phyloP scores from a whole-genome alignment of 2,888 invertebrate species.

The Vannuccia rotundouncinata region DNA sequence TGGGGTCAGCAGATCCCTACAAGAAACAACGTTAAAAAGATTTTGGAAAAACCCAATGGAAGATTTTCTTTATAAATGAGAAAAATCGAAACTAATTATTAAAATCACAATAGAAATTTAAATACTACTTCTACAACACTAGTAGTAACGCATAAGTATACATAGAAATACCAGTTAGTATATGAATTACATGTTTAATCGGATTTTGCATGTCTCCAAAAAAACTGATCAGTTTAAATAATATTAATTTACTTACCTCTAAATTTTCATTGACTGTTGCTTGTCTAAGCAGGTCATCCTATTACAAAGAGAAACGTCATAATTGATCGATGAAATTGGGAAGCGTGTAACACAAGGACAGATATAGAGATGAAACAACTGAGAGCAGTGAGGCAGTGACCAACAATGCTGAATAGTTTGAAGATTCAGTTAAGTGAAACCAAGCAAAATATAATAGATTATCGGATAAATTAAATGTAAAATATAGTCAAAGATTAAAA shows the following conservation, averaged over 20 bases:
- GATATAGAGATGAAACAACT: background rate
- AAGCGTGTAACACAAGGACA: background rate
- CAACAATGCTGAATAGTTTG: background rate
- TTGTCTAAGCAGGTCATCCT: background rate
- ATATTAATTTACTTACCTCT: background rate
- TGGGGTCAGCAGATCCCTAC: too few species aligned
- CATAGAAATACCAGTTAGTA: background rate
- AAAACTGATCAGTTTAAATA: too few species aligned
- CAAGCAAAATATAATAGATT: background rate
- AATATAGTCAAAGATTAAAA: too few species aligned
- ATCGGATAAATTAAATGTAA: too few species aligned
- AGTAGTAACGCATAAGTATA: too few species aligned
- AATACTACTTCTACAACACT: too few species aligned
- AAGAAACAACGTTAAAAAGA: background rate
- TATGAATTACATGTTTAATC: too few species aligned
- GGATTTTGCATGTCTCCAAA: too few species aligned
- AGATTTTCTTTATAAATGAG: background rate
- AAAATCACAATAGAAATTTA: background rate
- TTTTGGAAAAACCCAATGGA: background rate
- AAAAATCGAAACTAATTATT: background rate
- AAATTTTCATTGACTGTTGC: constrained; percentile 6
- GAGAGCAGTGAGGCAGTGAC: background rate
- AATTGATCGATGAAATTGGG: background rate
- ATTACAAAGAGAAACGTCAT: background rate
- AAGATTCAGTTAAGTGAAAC: background rate